A percentile compares a stretch with the other conserved stretches of the same genome.
Conservation (phyloP, 2,888 invertebrate genomes). For the Palloptera scutellata region DNA sequence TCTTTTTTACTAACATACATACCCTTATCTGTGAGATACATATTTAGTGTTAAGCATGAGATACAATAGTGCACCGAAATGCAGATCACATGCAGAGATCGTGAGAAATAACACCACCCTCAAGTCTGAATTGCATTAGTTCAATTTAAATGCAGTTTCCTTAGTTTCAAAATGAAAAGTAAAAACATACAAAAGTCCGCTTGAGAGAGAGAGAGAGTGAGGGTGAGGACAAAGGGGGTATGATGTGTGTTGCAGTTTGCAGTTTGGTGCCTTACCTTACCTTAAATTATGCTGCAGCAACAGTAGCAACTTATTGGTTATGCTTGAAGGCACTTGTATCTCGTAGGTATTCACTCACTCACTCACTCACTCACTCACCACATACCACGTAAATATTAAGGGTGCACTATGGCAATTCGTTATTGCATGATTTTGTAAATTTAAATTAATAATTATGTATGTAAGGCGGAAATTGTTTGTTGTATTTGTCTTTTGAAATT, state of each 20-base stretch:
- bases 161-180: background rate
- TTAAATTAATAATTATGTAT: too few relatives aligned
- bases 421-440: constrained; percentile 6
- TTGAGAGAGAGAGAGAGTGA: background rate
- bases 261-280: background rate
- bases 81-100: constrained; percentile 11
- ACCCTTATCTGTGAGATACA: constrained; percentile 19
- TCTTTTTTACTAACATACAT: background rate
- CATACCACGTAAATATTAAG: background rate
- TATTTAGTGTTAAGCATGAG: background rate
- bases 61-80: background rate
- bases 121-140: constrained; percentile 14
- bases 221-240: background rate
- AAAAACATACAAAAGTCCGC: background rate
- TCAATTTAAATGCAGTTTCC: background rate
- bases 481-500: background rate
- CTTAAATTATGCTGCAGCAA: background rate
- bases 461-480: background rate
- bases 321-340: background rate
- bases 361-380: background rate
- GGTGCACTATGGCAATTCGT: constrained; percentile 17
- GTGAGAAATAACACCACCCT: constrained; percentile 32
- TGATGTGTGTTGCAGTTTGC: background rate
- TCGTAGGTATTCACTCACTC: too few relatives aligned
- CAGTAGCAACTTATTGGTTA: background rate